phyloP scores from a whole-genome alignment of 2,797 vertebrate genomes.

The Pangasius macronema region DNA sequence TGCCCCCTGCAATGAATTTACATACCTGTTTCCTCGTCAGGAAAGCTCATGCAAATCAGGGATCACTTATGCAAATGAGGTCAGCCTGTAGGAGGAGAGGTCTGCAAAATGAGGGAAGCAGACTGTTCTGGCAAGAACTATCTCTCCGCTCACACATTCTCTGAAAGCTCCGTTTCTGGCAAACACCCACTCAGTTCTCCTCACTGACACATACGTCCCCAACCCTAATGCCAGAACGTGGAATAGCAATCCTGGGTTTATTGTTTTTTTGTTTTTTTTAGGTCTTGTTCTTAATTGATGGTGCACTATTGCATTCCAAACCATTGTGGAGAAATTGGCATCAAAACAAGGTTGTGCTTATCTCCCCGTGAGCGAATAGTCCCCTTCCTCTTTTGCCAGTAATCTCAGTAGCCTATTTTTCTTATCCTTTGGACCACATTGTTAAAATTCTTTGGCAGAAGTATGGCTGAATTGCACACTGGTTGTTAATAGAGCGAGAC shows the following conservation, averaged over 20 bases:
- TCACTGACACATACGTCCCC: slow-evolving; percentile 19
- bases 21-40: slow-evolving; percentile 55
- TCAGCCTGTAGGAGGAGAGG: slow-evolving; percentile 50
- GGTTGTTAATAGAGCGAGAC: slow-evolving; percentile 19
- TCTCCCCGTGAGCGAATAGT: slow-evolving; percentile 24
- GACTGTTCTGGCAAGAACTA: slow-evolving; percentile 41
- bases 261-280: slow-evolving; percentile 23
- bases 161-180: slow-evolving; percentile 37
- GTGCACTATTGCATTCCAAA: slow-evolving; percentile 10
- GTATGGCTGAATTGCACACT: slow-evolving; percentile 9
- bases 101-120: slow-evolving; percentile 30
- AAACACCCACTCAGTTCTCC: slow-evolving; percentile 51
- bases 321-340: slow-evolving; percentile 35
- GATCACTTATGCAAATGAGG: slow-evolving; percentile 53
- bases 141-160: slow-evolving; percentile 31
- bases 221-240: slow-evolving; percentile 10
- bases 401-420: slow-evolving; percentile 23
- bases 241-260: slow-evolving; percentile 36
- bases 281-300: slow-evolving; percentile 34
- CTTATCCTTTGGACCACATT: slow-evolving; percentile 32
- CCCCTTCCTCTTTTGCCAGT: slow-evolving; percentile 34
- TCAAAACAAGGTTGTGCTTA: slow-evolving; percentile 36
- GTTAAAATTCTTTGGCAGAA: slow-evolving; percentile 24
- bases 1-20: slow-evolving; percentile 50
- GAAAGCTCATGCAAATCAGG: slow-evolving; percentile 51